Base-by-base conservation (phyloP, 1,140 invertebrate genomes). In the Akabosia matsudoensis region DNA sequence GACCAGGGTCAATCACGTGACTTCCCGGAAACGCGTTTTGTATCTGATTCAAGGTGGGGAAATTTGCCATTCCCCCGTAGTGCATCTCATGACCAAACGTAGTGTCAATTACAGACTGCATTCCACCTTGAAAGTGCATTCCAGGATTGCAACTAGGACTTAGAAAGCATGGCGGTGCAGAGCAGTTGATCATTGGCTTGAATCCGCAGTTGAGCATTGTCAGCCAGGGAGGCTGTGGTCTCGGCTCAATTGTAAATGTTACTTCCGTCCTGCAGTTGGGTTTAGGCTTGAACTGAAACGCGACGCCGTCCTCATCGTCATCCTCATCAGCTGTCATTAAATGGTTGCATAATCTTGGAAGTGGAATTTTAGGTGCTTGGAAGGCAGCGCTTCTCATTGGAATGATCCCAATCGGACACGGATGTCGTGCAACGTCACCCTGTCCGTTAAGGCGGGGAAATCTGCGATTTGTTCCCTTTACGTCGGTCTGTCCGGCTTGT, bases 131-230 rank as follows among this genome's bases (percentile, higher is more conserved):
- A 26, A 37, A 34, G 33, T 34, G 3, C 33, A 45, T 34, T 37
- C 70, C 70, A 7, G 70, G 74, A 64, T 51, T 24, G 18, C 37
- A 33, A 70, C 74, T 67, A 1, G 51, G 76, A 24, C 70, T 71
- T 0, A 77, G 33, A 45, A 31, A 31, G 33, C 64, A 79, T 13
- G 78, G 78, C 16, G 78, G 78, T 2, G 78, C 78, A 24, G 34
- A 22, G 33, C 75, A 76, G 24, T 73, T 79, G 22, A 79, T 73
- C 31, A 79, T 74, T 0, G 78, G 78, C 0, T 73, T 71, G 24
- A 79, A 79, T 13, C 79, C 79, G 31, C 79, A 79, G 3, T 26
- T n/a, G 67, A 79, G 37, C 79, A 79, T 78, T 2, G 73, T 77
- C 34, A 77, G 70, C 79, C 79, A 79, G 1, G 75, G 16, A 0